These are phyloP conservation scores for Rhagoletis pomonella DNA, from an alignment of 1,140 invertebrate genomes.

Conservation along the genomic window DNA sequence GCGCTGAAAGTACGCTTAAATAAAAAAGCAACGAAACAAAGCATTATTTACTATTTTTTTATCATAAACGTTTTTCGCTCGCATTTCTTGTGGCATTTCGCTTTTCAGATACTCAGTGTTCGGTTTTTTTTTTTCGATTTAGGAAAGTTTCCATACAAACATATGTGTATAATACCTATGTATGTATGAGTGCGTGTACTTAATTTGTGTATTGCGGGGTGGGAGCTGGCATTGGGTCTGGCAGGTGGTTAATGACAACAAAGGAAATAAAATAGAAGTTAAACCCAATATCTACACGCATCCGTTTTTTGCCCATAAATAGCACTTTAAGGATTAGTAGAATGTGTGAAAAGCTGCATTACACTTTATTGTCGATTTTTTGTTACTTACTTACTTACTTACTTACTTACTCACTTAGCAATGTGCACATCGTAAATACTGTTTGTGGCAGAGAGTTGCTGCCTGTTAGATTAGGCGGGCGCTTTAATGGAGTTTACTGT, in stretches of 20 bases:
- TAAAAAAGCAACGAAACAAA: neutral
- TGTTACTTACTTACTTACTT: neutral
- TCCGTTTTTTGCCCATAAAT: constrained; percentile 25
- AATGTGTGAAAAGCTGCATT: constrained; percentile 27
- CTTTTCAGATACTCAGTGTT: neutral
- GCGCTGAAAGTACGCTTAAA: neutral
- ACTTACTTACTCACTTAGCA: too few species aligned
- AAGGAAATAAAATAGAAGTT: constrained; percentile 4
- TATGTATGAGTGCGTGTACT: too few species aligned
- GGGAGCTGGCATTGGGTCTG: neutral
- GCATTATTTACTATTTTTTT: constrained; percentile 21
- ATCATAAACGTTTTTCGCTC: neutral
- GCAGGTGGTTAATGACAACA: neutral
- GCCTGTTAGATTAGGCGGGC: neutral
- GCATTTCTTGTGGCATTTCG: constrained; percentile 24
- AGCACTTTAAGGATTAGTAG: constrained; percentile 29
- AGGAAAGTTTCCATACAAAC: too few species aligned
- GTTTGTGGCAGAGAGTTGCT: neutral
- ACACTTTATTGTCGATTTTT: neutral
- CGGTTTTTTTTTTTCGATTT: constrained; percentile 4
- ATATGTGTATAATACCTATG: neutral
- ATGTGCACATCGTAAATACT: neutral
- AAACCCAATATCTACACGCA: constrained; percentile 1
- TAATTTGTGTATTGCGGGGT: too few species aligned
- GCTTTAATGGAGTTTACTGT: neutral